Conservation (phyloP, 2,888 invertebrate genomes). For the Clitarchus hookeri region DNA sequence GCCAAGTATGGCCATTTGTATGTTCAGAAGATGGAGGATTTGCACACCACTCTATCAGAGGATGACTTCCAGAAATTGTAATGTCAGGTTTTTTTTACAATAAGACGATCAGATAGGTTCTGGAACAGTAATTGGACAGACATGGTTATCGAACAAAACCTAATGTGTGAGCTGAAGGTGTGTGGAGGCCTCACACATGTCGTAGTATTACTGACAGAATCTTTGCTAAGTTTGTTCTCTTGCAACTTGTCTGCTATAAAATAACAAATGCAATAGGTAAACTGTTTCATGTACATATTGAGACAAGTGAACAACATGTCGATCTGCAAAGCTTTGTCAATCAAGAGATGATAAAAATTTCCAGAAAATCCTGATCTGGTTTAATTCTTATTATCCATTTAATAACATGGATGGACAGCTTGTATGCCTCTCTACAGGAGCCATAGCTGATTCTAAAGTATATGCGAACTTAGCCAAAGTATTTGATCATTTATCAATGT, state of each 20-base stretch:
- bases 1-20: background rate
- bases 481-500: background rate
- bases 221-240: conserved; percentile 15
- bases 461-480: background rate
- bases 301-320: conserved; percentile 48
- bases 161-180: conserved; percentile 18
- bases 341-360: background rate
- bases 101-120: conserved; percentile 21
- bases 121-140: background rate
- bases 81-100: conserved; percentile 15
- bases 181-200: conserved; percentile 22
- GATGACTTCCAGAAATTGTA: conserved; percentile 1
- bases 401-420: background rate
- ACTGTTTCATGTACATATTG: conserved; percentile 43
- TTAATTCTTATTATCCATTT: background rate
- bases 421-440: background rate
- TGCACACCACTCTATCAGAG: conserved; percentile 4
- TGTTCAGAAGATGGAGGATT: background rate
- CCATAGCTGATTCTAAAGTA: background rate
- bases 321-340: conserved; percentile 42
- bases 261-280: background rate
- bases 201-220: background rate
- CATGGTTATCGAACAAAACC: background rate
- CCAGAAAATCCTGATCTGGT: background rate
- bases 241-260: background rate